Evolutionary conservation across 2,888 invertebrate genomes (phyloP).

Genomic region (Mongoloraphidia duomilia): DNA sequence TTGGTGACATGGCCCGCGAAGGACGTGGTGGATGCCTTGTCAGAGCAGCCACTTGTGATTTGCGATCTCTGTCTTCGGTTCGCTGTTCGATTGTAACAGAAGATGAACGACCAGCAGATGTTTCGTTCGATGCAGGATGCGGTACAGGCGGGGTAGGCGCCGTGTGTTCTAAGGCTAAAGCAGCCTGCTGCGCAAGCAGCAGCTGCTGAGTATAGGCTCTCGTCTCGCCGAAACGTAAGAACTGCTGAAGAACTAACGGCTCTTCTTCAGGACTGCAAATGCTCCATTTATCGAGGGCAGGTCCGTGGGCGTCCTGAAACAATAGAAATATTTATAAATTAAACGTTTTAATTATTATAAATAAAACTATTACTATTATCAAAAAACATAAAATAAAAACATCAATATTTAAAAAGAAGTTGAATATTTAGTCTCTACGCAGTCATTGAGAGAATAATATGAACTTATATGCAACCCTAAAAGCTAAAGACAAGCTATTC

Average conservation of each 20-base stretch:
- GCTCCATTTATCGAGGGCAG: slow-evolving; percentile 77
- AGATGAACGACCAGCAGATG: slow-evolving; percentile 4
- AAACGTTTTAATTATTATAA: not conserved
- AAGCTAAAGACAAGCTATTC: no score
- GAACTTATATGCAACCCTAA: no score
- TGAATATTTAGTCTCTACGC: no score
- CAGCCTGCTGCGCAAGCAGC: slow-evolving; percentile 43
- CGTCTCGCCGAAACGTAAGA: slow-evolving; percentile 80
- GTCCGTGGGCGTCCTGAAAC: slow-evolving; percentile 67
- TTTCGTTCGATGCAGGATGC: slow-evolving; percentile 19
- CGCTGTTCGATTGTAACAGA: slow-evolving; percentile 33
- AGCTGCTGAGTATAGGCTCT: slow-evolving; percentile 62
- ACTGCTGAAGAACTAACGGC: slow-evolving; percentile 81
- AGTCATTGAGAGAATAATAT: no score
- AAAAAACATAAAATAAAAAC: no score
- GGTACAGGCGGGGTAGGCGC: slow-evolving; percentile 29
- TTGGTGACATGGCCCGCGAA: slow-evolving; percentile 49
- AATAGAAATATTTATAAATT: slow-evolving; percentile 20
- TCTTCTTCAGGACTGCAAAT: slow-evolving; percentile 80
- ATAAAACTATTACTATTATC: no score
- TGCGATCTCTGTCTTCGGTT: slow-evolving; percentile 26
- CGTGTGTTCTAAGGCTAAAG: slow-evolving; percentile 35
- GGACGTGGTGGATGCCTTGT: slow-evolving; percentile 24
- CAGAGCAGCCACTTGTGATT: slow-evolving; percentile 2
- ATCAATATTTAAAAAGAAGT: no score